phyloP scores from a whole-genome alignment of 1,140 invertebrate species.

The Atta colombica region DNA sequence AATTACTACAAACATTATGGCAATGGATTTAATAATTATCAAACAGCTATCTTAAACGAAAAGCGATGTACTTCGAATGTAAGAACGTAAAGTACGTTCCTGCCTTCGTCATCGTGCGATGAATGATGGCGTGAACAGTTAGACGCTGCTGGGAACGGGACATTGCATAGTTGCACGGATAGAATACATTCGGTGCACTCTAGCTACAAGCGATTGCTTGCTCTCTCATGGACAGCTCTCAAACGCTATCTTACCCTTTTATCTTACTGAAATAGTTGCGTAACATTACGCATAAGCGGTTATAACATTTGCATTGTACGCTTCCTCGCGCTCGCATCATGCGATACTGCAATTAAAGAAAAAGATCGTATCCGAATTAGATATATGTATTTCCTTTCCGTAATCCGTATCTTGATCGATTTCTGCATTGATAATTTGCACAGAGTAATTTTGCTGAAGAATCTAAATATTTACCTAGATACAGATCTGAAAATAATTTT shows the following conservation, averaged over 20 bases:
- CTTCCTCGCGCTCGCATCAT: background rate
- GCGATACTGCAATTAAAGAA: background rate
- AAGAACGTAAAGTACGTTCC: slow-evolving; percentile 12
- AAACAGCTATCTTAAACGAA: background rate
- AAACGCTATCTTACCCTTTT: slow-evolving; percentile 52
- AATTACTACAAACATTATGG: background rate
- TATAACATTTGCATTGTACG: slow-evolving; percentile 11
- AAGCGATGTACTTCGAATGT: background rate
- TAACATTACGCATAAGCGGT: slow-evolving; percentile 2
- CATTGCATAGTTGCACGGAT: slow-evolving; percentile 51
- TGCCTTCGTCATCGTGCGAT: slow-evolving; percentile 26
- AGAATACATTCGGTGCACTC: slow-evolving; percentile 48
- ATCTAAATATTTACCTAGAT: too few relatives aligned
- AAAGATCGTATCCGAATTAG: background rate
- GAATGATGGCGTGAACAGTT: slow-evolving; percentile 59
- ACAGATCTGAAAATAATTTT: too few relatives aligned
- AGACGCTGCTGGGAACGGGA: slow-evolving; percentile 37
- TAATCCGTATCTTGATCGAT: background rate
- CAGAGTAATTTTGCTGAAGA: too few relatives aligned
- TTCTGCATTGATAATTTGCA: background rate
- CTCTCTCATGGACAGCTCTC: slow-evolving; percentile 29
- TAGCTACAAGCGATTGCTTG: slow-evolving; percentile 31
- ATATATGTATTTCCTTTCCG: background rate
- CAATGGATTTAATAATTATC: background rate
- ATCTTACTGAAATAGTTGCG: slow-evolving; percentile 52